Percentiles rank a stretch among this genome's conserved stretches.
Conservation (phyloP, 2,888 invertebrate genomes). For the Epirrita christyi region DNA sequence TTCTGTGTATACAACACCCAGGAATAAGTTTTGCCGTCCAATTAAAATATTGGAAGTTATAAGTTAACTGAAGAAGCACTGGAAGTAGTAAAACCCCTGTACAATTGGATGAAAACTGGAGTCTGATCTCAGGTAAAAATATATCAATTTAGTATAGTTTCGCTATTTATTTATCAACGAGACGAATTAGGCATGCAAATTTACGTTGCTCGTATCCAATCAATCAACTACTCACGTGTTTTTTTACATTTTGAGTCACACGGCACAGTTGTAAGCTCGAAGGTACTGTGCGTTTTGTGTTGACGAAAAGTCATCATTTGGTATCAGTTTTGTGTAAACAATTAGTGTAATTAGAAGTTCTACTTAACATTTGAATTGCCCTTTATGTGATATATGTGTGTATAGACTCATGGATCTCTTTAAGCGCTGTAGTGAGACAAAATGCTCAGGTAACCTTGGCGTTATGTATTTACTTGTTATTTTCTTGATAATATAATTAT, state of each 20-base stretch:
- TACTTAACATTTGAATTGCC: slow-evolving; percentile 3
- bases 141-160: slow-evolving; percentile 51
- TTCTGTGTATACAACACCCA: slow-evolving; percentile 24
- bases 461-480: slow-evolving; percentile 3
- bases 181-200: slow-evolving; percentile 47
- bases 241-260: slow-evolving; percentile 18
- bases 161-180: slow-evolving; percentile 48
- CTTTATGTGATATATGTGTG: slow-evolving; percentile 7
- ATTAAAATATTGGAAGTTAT: slow-evolving; percentile 1
- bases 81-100: background rate
- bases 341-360: slow-evolving; percentile 31
- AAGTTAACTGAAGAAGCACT: background rate
- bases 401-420: slow-evolving; percentile 4
- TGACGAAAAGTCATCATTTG: slow-evolving; percentile 10
- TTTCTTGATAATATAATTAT: slow-evolving; percentile 13
- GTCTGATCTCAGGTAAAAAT: slow-evolving; percentile 57
- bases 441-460: slow-evolving; percentile 27
- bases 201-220: slow-evolving; percentile 28
- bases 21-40: slow-evolving; percentile 6
- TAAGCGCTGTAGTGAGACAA: background rate
- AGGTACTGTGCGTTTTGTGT: slow-evolving; percentile 1
- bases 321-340: slow-evolving; percentile 49
- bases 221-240: slow-evolving; percentile 29
- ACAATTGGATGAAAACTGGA: slow-evolving; percentile 37
- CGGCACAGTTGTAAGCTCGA: background rate